Evolutionary conservation across 1,140 invertebrate genomes (phyloP).

Genomic region (Euborellia annulipes): DNA sequence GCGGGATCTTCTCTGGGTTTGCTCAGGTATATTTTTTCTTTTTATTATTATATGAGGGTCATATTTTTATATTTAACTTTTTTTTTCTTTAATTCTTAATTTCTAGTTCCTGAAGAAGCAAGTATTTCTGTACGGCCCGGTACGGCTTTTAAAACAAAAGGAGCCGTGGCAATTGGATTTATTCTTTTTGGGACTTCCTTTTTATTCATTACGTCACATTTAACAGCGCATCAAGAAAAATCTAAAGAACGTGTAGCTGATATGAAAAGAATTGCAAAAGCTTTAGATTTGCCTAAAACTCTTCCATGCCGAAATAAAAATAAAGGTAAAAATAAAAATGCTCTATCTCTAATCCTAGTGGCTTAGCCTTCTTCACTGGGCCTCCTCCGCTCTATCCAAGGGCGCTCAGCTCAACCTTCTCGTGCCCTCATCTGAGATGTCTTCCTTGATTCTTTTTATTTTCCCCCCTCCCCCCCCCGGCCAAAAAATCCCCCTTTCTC

Average conservation of each 20-base stretch:
- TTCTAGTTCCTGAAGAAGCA: constrained; percentile 64
- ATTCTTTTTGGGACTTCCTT: constrained; percentile 86
- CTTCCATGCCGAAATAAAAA: constrained; percentile 56
- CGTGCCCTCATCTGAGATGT: too few relatives aligned
- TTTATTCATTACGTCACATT: constrained; percentile 83
- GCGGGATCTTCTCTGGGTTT: constrained; percentile 86
- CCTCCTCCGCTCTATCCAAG: too few relatives aligned
- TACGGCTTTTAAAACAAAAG: constrained; percentile 80
- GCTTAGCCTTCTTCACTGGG: too few relatives aligned
- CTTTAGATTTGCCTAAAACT: constrained; percentile 72
- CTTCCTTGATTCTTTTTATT: too few relatives aligned
- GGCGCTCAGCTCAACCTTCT: too few relatives aligned
- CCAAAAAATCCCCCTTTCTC: too few relatives aligned
- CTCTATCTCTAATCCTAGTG: too few relatives aligned
- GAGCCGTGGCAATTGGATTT: constrained; percentile 75
- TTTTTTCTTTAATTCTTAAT: constrained; percentile 7
- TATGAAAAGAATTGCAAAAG: constrained; percentile 67
- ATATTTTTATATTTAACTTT: too few relatives aligned
- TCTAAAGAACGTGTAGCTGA: constrained; percentile 73
- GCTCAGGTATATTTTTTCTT: constrained; percentile 34
- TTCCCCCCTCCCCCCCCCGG: too few relatives aligned
- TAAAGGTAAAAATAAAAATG: constrained; percentile 41
- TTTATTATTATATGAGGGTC: too few relatives aligned
- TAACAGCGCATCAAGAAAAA: constrained; percentile 78
- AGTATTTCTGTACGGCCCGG: constrained; percentile 72